Evolutionary conservation across 2,113 vertebrate genomes (phyloP).

Genomic region (Boleophthalmus pectinirostris): DNA sequence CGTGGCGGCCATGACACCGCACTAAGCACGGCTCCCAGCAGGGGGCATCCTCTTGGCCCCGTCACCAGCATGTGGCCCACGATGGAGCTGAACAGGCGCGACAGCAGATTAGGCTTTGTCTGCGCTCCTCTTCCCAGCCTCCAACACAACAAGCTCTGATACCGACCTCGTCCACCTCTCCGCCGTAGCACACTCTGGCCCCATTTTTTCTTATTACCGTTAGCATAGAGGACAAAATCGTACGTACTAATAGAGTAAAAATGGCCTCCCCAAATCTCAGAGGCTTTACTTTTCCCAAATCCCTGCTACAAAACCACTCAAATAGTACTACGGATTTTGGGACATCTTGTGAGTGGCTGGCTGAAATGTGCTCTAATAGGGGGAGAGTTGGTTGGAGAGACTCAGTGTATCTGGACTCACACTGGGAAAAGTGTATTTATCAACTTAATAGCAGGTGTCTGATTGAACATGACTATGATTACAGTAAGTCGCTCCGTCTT

Average conservation of each 20-base stretch:
- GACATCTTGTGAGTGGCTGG: conserved; percentile 64
- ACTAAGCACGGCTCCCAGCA: conserved; percentile 85
- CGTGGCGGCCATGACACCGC: conserved; percentile 77
- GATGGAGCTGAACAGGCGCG: conserved; percentile 78
- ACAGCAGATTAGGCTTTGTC: conserved; percentile 78
- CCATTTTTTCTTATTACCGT: conserved; percentile 75
- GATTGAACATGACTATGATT: conserved; percentile 82
- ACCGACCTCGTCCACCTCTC: conserved; percentile 24
- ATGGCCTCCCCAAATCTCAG: conserved; percentile 48
- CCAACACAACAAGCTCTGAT: conserved; percentile 48
- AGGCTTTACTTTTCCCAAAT: conserved; percentile 51
- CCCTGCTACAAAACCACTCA: conserved; percentile 50
- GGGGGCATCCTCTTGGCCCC: conserved; percentile 81
- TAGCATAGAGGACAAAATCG: conserved; percentile 56
- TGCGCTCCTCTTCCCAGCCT: conserved; percentile 45
- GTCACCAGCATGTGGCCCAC: conserved; percentile 78
- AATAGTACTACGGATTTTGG: conserved; percentile 60
- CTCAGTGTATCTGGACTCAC: conserved; percentile 73
- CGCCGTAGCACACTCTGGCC: conserved; percentile 39
- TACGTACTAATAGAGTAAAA: conserved; percentile 77
- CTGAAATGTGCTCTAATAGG: conserved; percentile 80
- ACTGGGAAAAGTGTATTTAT: conserved; percentile 84
- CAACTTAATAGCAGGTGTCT: conserved; percentile 84
- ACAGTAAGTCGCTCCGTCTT: conserved; percentile 65
- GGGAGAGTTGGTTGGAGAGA: conserved; percentile 62